Conservation (phyloP, 2,797 vertebrate genomes). For the Cossypha caffra region DNA sequence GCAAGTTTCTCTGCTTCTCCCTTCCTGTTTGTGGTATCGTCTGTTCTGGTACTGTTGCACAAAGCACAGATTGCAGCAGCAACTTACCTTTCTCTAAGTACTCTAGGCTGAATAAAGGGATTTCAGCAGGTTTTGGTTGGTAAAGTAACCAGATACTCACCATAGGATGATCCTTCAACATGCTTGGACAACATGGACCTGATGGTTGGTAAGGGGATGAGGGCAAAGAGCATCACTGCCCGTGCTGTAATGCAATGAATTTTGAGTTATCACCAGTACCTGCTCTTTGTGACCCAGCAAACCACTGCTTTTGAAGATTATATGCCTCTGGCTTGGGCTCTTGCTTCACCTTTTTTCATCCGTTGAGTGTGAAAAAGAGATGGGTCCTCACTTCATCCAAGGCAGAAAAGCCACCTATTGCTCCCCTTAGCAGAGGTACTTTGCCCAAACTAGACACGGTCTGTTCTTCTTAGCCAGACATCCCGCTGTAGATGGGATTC, state of each 20-base stretch:
- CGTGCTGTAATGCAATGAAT: conserved; percentile 82
- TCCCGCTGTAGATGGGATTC: fast-evolving
- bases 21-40: not conserved
- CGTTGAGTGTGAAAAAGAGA: not conserved
- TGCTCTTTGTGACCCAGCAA: not conserved
- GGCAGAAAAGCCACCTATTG: not conserved
- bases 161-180: conserved; percentile 83
- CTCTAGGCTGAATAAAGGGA: not conserved
- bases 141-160: conserved; percentile 73
- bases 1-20: conserved; percentile 17
- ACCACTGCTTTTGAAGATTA: not conserved
- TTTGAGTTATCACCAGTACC: not conserved
- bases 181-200: conserved; percentile 91
- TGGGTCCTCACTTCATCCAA: not conserved
- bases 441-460: fast-evolving
- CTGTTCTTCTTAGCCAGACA: not conserved
- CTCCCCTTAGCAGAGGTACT: not conserved
- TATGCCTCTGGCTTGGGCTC: not conserved
- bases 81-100: not conserved
- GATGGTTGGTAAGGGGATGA: conserved; percentile 92
- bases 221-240: conserved; percentile 85
- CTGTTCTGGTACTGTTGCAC: not conserved
- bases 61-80: not conserved
- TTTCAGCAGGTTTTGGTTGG: not conserved
- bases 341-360: not conserved